A percentile compares a stretch with the other conserved stretches of the same genome.
Conservation (phyloP, 2,113 vertebrate genomes). For the Diadophis punctatus region DNA sequence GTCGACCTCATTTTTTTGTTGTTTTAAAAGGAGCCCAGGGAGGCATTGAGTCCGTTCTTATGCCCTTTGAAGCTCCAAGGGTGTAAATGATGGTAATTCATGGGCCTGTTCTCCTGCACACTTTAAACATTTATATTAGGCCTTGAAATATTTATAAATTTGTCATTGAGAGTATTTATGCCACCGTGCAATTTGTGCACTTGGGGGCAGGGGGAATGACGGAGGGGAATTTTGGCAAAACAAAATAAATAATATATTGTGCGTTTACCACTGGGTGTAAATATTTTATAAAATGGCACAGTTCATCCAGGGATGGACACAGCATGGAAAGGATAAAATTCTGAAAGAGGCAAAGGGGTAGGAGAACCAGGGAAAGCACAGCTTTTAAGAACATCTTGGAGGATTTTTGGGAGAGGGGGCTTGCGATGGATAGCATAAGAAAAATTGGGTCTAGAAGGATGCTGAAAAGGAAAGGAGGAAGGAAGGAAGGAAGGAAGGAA, state of each 20-base stretch:
- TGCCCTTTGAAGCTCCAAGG: not conserved
- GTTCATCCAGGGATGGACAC: conserved; percentile 26
- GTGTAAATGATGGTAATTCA: conserved; percentile 16
- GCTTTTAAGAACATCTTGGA: not conserved
- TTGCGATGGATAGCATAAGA: not conserved
- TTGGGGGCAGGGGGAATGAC: conserved; percentile 36
- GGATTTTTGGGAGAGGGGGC: not conserved
- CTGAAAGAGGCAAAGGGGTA: not conserved
- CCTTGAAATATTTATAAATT: conserved; percentile 66
- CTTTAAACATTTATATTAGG: conserved; percentile 62
- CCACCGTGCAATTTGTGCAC: conserved; percentile 42
- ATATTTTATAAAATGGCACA: conserved; percentile 61
- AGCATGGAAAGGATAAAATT: conserved; percentile 27
- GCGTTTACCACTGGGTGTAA: conserved; percentile 57
- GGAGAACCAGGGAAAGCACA: conserved; percentile 32
- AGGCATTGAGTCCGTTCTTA: not conserved
- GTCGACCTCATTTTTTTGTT: not conserved
- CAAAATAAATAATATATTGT: conserved; percentile 64
- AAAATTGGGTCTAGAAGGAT: not conserved
- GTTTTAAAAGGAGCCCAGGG: not conserved
- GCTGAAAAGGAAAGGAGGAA: too few relatives aligned
- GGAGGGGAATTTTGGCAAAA: conserved; percentile 51
- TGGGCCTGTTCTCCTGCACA: conserved; percentile 9
- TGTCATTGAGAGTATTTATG: conserved; percentile 59
- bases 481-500: not conserved